phyloP scores from a whole-genome alignment of 2,797 vertebrate species.

The Sternotherus odoratus region DNA sequence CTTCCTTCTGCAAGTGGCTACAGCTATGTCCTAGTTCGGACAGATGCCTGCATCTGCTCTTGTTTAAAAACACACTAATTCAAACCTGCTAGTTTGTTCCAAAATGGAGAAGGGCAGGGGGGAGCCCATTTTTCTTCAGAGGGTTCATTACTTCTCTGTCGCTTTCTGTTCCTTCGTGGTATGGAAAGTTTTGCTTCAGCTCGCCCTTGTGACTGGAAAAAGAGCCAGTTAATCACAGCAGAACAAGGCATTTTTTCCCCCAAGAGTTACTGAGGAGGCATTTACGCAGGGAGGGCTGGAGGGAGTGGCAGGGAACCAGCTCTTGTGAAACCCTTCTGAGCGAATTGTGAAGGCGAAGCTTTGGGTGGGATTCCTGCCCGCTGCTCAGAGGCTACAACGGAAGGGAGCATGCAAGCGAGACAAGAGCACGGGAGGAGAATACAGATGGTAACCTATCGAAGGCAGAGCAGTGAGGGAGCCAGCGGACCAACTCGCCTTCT shows the following conservation, averaged over 20 bases:
- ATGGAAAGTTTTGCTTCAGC: conserved; percentile 80
- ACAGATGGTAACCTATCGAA: background rate
- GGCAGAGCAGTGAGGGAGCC: background rate
- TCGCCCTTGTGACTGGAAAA: conserved; percentile 82
- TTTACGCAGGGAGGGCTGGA: background rate
- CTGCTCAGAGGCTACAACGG: background rate
- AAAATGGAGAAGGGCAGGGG: background rate
- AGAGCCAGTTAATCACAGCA: conserved; percentile 64
- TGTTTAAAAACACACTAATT: conserved; percentile 42
- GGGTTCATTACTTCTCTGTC: conserved; percentile 36
- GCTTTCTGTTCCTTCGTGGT: conserved; percentile 32
- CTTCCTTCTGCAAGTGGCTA: background rate
- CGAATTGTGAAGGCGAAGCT: background rate
- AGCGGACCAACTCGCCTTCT: background rate
- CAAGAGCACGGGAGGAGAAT: background rate
- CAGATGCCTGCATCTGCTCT: conserved; percentile 43
- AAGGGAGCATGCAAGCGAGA: accelerated
- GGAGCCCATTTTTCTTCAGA: background rate
- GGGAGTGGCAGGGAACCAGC: background rate
- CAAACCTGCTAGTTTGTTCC: background rate
- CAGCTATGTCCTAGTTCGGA: background rate
- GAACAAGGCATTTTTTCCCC: conserved; percentile 59
- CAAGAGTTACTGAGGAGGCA: conserved; percentile 49
- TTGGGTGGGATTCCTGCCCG: background rate
- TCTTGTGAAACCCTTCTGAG: background rate